Evolutionary conservation across 2,113 vertebrate genomes (phyloP).

Genomic region (Platichthys flesus): DNA sequence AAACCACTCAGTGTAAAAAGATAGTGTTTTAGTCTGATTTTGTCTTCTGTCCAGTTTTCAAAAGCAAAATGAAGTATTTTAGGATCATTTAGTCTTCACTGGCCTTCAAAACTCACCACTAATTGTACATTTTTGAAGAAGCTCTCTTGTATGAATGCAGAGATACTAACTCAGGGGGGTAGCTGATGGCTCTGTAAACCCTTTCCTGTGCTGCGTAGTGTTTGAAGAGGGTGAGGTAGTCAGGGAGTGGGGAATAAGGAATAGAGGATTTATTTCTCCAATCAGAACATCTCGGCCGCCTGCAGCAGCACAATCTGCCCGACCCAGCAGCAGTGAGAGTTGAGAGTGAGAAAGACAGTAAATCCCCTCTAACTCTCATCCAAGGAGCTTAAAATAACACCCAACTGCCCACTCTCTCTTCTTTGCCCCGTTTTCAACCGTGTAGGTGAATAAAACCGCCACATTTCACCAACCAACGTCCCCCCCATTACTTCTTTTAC

Average conservation of each 20-base stretch:
- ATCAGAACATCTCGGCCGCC: conserved; percentile 46
- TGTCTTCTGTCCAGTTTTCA: conserved; percentile 36
- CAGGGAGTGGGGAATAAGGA: conserved; percentile 50
- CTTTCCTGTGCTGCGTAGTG: conserved; percentile 66
- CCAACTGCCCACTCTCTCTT: conserved; percentile 18
- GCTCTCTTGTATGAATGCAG: conserved; percentile 14
- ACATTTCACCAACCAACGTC: conserved; percentile 22
- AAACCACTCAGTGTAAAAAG: neutral
- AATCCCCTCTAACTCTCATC: conserved; percentile 29
- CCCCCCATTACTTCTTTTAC: conserved; percentile 17
- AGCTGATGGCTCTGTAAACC: conserved; percentile 79
- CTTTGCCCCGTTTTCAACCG: conserved; percentile 15
- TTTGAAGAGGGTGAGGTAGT: conserved; percentile 70
- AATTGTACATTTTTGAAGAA: conserved; percentile 24
- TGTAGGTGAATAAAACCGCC: neutral
- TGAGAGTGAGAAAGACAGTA: conserved; percentile 32
- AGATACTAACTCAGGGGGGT: conserved; percentile 78
- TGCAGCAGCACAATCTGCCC: conserved; percentile 17
- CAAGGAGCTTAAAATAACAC: conserved; percentile 37
- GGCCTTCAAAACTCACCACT: conserved; percentile 35
- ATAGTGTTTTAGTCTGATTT: conserved; percentile 33
- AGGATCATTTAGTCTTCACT: conserved; percentile 15
- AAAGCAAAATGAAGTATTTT: neutral
- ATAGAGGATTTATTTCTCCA: conserved; percentile 40
- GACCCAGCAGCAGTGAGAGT: conserved; percentile 41